These are phyloP conservation scores for Nomia melanderi DNA, from an alignment of 1,140 invertebrate species.

Conservation along the genomic window DNA sequence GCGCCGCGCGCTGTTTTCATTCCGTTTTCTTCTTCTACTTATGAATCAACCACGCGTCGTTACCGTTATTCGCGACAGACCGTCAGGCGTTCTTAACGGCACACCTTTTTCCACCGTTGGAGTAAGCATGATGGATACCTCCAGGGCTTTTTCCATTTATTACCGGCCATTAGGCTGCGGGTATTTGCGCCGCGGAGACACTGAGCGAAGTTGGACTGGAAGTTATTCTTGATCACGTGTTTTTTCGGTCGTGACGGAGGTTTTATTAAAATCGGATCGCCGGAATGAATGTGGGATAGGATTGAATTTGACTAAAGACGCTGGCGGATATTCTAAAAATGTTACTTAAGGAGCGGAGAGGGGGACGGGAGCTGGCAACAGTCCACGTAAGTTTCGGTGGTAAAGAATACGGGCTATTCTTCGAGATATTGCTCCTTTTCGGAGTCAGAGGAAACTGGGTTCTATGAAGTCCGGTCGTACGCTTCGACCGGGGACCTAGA, in stretches of 20 bases:
- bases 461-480: too few species aligned
- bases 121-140: constrained; percentile 42
- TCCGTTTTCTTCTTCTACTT: constrained; percentile 39
- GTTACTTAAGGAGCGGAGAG: too few species aligned
- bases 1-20: constrained; percentile 41
- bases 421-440: too few species aligned
- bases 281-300: too few species aligned
- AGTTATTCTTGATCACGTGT: not conserved
- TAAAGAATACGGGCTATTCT: too few species aligned
- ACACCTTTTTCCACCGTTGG: constrained; percentile 30
- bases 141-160: constrained; percentile 36
- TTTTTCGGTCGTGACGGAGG: too few species aligned
- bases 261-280: too few species aligned
- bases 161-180: constrained; percentile 9
- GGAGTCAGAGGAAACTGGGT: too few species aligned
- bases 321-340: too few species aligned
- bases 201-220: not conserved
- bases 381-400: too few species aligned
- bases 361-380: too few species aligned
- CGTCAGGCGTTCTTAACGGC: constrained; percentile 44
- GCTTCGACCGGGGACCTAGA: not conserved
- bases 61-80: constrained; percentile 56
- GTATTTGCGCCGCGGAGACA: not conserved
- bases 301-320: too few species aligned
- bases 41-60: constrained; percentile 62